phyloP scores from a whole-genome alignment of 2,113 vertebrate genomes.

The Paramormyrops kingsleyae region DNA sequence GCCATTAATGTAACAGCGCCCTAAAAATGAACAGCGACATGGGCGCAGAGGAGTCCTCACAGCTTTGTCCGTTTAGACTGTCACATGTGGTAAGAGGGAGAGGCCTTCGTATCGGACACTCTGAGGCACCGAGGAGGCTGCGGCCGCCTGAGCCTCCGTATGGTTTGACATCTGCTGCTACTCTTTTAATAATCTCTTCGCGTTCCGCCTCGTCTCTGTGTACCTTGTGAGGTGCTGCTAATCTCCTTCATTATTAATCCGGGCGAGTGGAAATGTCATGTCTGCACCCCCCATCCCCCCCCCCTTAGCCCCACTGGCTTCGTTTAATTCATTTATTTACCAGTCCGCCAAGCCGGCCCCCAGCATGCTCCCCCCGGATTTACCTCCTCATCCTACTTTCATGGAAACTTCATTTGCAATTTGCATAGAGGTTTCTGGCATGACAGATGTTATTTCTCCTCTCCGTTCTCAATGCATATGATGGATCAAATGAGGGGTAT shows the following conservation, averaged over 20 bases:
- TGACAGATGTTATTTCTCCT: neutral
- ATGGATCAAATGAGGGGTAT: neutral
- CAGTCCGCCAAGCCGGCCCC: neutral
- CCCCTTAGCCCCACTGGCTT: neutral
- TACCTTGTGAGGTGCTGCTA: conserved; percentile 10
- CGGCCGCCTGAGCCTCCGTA: neutral
- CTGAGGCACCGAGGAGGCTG: neutral
- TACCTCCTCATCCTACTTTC: conserved; percentile 15
- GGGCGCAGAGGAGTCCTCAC: neutral
- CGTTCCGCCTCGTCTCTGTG: neutral
- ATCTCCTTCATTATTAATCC: conserved; percentile 25
- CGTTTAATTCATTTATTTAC: conserved; percentile 24
- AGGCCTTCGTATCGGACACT: neutral
- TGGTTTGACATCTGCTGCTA: conserved; percentile 1
- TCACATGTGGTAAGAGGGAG: neutral
- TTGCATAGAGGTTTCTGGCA: neutral
- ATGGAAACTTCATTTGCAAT: conserved; percentile 17
- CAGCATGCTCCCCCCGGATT: conserved; percentile 8
- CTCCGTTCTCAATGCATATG: neutral
- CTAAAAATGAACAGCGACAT: neutral
- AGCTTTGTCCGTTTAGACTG: neutral
- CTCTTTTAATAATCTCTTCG: conserved; percentile 17
- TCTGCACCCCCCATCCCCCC: neutral
- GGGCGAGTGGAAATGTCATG: conserved; percentile 17
- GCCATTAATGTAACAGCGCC: no score